Conservation (phyloP, 2,888 invertebrate species). For the Pristionchus mayeri region DNA sequence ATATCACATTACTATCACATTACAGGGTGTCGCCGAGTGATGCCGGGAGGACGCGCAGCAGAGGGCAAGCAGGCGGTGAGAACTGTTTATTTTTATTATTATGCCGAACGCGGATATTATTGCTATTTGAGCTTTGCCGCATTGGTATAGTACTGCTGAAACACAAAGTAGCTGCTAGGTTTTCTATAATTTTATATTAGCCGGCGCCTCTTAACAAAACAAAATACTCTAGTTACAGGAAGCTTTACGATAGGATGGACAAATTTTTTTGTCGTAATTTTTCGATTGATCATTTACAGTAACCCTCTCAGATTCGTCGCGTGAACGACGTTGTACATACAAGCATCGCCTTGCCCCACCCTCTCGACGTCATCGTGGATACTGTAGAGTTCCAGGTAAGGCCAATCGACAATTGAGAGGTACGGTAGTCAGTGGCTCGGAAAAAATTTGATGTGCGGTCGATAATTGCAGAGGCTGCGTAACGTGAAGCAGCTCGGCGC, state of each 20-base stretch:
- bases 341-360: slow-evolving; percentile 76
- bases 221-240: no score
- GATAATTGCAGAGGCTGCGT: slow-evolving; percentile 82
- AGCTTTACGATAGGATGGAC: no score
- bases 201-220: no score
- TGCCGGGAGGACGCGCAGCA: slow-evolving; percentile 1
- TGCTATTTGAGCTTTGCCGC: background rate
- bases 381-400: slow-evolving; percentile 81
- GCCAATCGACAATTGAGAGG: background rate
- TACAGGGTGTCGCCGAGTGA: background rate
- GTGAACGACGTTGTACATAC: slow-evolving; percentile 62
- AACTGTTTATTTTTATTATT: background rate
- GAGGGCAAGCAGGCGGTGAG: slow-evolving; percentile 4
- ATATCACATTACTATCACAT: background rate
- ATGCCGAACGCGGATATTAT: background rate
- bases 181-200: no score
- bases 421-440: background rate
- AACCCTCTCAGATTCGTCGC: slow-evolving; percentile 44
- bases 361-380: slow-evolving; percentile 80
- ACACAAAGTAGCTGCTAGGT: no score
- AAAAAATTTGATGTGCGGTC: background rate
- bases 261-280: no score
- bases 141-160: background rate
- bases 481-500: slow-evolving; percentile 81
- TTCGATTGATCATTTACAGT: no score